phyloP scores from a whole-genome alignment of 2,888 invertebrate species.

The Thera britannica region DNA sequence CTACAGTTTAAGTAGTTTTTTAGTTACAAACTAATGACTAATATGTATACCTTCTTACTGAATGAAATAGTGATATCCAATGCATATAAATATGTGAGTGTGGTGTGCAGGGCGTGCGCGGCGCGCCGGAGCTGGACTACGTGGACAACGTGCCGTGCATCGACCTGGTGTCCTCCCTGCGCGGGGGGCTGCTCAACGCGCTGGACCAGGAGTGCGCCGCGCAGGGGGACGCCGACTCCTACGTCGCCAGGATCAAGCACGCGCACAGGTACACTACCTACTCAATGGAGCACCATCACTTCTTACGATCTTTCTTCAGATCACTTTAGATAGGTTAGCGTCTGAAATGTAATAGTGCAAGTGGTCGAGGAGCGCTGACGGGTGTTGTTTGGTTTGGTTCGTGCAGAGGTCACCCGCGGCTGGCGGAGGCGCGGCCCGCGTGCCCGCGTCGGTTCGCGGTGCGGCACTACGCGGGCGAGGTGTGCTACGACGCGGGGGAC shows the following conservation, averaged over 20 bases:
- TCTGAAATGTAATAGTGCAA: too few species aligned
- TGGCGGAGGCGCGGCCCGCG: constrained; percentile 91
- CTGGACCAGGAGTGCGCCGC: constrained; percentile 96
- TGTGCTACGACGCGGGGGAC: constrained; percentile 94
- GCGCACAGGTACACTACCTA: constrained; percentile 58
- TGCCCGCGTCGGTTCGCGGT: constrained; percentile 94
- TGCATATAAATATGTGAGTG: too few species aligned
- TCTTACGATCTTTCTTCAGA: too few species aligned
- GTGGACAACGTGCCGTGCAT: constrained; percentile 98
- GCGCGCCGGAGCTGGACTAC: constrained; percentile 96
- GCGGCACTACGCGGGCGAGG: constrained; percentile 91
- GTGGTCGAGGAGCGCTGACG: too few species aligned
- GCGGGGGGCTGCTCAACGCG: constrained; percentile 96
- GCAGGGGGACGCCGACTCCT: constrained; percentile 87
- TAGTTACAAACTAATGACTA: too few species aligned
- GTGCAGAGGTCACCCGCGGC: constrained; percentile 90
- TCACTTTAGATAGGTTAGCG: too few species aligned
- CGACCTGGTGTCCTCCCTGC: constrained; percentile 96
- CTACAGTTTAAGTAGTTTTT: too few species aligned
- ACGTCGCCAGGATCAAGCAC: constrained; percentile 66
- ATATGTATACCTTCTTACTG: too few species aligned
- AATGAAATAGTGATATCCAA: too few species aligned
- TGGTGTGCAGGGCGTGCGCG: constrained; percentile 87
- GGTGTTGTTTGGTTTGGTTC: background rate
- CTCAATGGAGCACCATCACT: too few species aligned